Evolutionary conservation across 1,140 invertebrate genomes (phyloP).

Genomic region (Tyrophagus putrescentiae): DNA sequence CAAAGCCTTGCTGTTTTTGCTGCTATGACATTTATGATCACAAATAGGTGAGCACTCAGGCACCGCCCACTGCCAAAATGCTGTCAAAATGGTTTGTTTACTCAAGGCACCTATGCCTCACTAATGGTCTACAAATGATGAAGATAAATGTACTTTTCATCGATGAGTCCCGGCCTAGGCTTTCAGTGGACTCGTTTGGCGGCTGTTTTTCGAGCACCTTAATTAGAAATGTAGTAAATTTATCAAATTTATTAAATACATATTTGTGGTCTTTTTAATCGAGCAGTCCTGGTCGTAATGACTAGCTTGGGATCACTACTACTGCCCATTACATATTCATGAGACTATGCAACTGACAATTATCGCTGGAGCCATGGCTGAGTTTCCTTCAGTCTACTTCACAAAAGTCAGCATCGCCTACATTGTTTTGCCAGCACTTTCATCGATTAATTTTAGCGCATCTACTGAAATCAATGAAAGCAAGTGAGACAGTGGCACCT

Average conservation of each 20-base stretch:
- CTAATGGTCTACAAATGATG: constrained; percentile 4
- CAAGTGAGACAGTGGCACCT: no score
- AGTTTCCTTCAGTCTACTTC: no score
- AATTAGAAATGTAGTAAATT: no score
- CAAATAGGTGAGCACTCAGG: background rate
- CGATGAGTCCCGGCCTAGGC: background rate
- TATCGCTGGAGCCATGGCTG: no score
- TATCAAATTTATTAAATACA: constrained; percentile 8
- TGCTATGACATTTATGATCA: constrained; percentile 10
- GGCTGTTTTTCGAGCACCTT: no score
- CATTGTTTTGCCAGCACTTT: background rate
- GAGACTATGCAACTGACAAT: no score
- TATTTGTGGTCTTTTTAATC: constrained; percentile 9
- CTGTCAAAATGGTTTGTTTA: background rate
- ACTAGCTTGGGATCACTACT: background rate
- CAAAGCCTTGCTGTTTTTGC: background rate
- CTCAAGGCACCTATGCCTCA: background rate
- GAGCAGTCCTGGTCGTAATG: background rate
- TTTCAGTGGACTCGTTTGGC: background rate
- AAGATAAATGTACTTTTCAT: background rate
- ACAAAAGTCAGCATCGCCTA: no score
- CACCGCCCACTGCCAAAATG: no score
- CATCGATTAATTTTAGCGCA: no score
- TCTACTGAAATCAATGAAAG: no score
- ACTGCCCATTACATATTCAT: constrained; percentile 8